Evolutionary conservation across 2,797 vertebrate genomes (phyloP), one percentile per base, ranked within the genome.

Genomic region (Corythornis leucogaster): DNA sequence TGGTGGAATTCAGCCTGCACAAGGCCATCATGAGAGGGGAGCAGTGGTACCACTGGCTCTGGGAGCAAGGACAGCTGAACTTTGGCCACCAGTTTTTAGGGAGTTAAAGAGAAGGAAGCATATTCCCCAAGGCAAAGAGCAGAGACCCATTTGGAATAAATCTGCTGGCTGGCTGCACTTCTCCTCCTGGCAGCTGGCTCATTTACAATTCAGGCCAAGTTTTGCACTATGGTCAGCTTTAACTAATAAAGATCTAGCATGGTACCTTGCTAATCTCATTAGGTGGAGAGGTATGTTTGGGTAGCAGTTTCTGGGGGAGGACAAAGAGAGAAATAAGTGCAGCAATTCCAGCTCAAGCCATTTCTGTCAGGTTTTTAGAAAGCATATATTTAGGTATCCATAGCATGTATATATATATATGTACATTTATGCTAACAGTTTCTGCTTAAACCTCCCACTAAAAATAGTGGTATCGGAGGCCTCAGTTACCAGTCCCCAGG

Each of bases 231-330:
- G 93, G 92, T 90, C 93, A 95, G 88, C 90, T 92, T 90, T 90
- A 93, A 82, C 84, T 94, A 83, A 92, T 76, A 89, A 94, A 92
- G 84, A 64, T 58, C 84, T 57, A 75, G 61, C 76, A 14, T 59
- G 84, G 90, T 59, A 90, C 76, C 86, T 95, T 87, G 89, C 71
- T 92, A 73, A 96, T 90, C 90, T 89, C 93, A n/a, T 92, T 87
- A 93, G 75, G 53, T 54, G 61, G 64, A 89, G 75, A 90, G 80
- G 50, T 68, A 11, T 80, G 66, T 66, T 87, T 85, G 67, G 94
- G 85, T 80, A 31, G 83, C 2, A 6, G 61, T 24, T 90, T 68
- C 26, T 62, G 55, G 53, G 53, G 68, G 33, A 90, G 59, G 80
- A 73, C 12, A 74, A 85, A 54, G 51, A 71, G 13, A 45, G 67